These are phyloP conservation scores for Harmothoe impar DNA, from an alignment of 2,888 invertebrate species.

Conservation along the genomic window DNA sequence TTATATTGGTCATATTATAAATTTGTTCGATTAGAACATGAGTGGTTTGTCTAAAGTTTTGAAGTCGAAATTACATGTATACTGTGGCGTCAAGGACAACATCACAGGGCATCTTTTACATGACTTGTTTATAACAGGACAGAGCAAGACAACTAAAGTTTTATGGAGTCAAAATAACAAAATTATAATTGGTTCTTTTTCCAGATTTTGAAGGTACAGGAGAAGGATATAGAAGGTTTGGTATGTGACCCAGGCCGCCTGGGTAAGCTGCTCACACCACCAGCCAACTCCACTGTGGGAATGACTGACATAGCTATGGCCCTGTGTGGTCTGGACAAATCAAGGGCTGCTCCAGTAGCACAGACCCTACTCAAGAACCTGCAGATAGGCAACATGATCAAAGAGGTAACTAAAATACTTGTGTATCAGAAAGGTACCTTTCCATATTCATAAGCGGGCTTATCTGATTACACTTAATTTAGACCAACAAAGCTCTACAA, in stretches of 20 bases:
- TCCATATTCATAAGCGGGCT: no score
- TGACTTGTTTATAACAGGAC: no score
- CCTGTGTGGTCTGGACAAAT: conserved; percentile 74
- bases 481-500: no score
- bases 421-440: not conserved
- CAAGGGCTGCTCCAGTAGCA: conserved; percentile 70
- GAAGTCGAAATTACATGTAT: no score
- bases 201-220: conserved; percentile 49
- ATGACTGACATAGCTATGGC: conserved; percentile 71
- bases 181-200: conserved; percentile 21
- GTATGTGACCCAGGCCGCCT: conserved; percentile 65
- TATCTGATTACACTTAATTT: no score
- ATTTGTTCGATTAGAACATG: no score
- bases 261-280: conserved; percentile 66
- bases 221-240: conserved; percentile 63
- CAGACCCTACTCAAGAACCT: conserved; percentile 73
- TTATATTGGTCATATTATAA: no score
- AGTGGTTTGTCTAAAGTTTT: no score
- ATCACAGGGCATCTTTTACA: no score
- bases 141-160: no score
- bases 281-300: conserved; percentile 66
- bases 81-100: no score
- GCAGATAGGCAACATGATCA: conserved; percentile 75
- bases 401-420: conserved; percentile 72
- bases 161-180: no score